Evolutionary conservation across 2,113 vertebrate species (phyloP).

Genomic region (Sminthopsis crassicaudata): DNA sequence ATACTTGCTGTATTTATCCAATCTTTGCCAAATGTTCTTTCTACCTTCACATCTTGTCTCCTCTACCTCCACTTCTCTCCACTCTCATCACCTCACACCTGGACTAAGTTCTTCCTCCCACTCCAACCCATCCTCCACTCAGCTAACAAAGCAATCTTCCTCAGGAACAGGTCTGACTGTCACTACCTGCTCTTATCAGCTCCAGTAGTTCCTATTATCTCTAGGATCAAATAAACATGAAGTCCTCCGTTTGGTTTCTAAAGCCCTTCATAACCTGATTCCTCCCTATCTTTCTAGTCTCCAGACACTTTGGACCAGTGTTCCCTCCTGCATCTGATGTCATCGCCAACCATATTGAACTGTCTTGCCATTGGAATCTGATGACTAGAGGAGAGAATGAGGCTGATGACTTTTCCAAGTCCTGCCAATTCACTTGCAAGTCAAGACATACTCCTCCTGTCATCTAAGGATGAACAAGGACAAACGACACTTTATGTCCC

Average conservation of each 20-base stretch:
- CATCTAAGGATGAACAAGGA: no score
- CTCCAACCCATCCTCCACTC: not conserved
- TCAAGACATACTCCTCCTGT: no score
- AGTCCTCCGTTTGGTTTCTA: not conserved
- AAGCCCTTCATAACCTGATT: not conserved
- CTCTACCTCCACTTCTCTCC: not conserved
- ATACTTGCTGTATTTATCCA: not conserved
- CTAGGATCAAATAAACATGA: not conserved
- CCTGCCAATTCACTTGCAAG: no score
- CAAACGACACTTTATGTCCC: not conserved
- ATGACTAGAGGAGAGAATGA: no score
- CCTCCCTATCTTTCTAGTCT: not conserved
- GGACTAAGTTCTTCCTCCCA: not conserved
- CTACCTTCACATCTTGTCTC: not conserved
- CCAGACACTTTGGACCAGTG: not conserved
- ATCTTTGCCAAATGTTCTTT: not conserved
- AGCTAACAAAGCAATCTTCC: not conserved
- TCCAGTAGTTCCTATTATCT: not conserved
- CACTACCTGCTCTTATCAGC: not conserved
- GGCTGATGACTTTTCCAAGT: no score
- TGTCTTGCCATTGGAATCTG: no score
- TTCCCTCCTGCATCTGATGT: no score
- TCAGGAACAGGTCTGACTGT: not conserved
- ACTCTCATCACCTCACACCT: not conserved
- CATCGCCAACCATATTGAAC: no score